Evolutionary conservation across 2,888 invertebrate genomes (phyloP), one percentile per base, ranked within the genome.

Genomic region (Tachina grossa): DNA sequence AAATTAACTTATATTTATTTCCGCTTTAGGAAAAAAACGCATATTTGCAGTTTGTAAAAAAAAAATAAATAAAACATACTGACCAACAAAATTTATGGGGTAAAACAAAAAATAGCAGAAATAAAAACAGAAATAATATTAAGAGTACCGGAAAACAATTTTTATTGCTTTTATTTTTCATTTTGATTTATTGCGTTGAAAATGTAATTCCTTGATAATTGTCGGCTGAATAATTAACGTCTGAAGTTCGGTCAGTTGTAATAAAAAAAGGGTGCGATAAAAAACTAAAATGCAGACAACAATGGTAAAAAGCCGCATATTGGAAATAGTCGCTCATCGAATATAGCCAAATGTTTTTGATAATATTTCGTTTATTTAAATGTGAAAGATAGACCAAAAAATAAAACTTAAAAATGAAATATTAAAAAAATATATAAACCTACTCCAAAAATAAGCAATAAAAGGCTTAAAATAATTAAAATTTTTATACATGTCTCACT

Each of bases 1-100:
- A 61, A 68, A 61, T 63, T 53, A 53, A 16, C 19, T 41, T 47
- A 47, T 61, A 49, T 19, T 53, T 41, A 61, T 51, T 74, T 74
- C 74, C 74, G 74, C 41, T 31, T 74, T 61, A 11, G 61, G 47
- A 45, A 41, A 49, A 53, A 41, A 41, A 19, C 1, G 14, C 22
- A 14, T 39, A 49, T 39, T 51, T 11, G n/a, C 13, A 31, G 14
- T 47, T 66, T 49, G 14, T 51, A n/a, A 31, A n/a, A 31, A 66
- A 9, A 31, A 31, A 6, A 14, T 13, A 49, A 31, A 51, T 19
- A 51, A 68, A 68, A 66, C 47, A 10, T 43, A 31, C 45, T 65
- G 65, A 65, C 65, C 65, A 65, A 65, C 22, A 22, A 31, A 31
- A 47, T 47, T 47, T 14, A 9, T 65, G 19, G 9, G 2, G 9